Base-by-base conservation (phyloP, 2,888 invertebrate species). In the Cosmopolites sordidus region DNA sequence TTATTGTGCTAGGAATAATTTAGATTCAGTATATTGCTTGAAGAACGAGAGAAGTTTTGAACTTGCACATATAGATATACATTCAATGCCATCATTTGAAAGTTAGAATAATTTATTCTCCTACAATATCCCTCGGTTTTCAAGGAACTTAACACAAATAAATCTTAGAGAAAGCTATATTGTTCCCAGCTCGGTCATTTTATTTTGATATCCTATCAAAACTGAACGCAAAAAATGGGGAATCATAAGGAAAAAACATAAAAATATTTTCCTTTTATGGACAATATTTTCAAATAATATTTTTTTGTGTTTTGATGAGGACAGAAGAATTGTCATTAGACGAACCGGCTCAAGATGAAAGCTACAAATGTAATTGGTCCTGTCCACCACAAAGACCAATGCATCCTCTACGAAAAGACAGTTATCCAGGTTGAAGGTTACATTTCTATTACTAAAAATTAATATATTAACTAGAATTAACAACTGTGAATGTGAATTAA, bases 301-400 rank as follows among this genome's bases (percentile, higher is more conserved):
- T 12, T 4, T 37, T 37, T 37, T 37, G 4, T 37, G n/a, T 37
- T 12, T 37, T 12, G 5, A 14, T 37, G 11, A n/a, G 14, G 9
- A 40, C 11, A 40, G 40, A 40, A 11, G 16, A 16, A 12, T 14
- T 40, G 40, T 14, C 43, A 3, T 33, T 42, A 14, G 67, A 68
- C 42, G 63, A 66, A 55, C 64, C 66, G 12, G 59, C 60, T n/a
- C 62, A 61, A 54, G 64, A 63, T 33, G 62, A 60, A 43, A 54
- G 53, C 27, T 53, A 47, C 29, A 60, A 61, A 48, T 63, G 62
- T 53, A 57, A 57, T 33, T 62, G 60, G 39, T 54, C 49, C n/a
- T 60, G 60, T 39, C 58, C 58, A 22, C 58, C 56, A 16, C 43
- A 16, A 39, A 14, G 4, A 45, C 18, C 22, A 2, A 11, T 12